Evolutionary conservation across 2,797 vertebrate genomes (phyloP).

Genomic region (Enteromius radiatus): DNA sequence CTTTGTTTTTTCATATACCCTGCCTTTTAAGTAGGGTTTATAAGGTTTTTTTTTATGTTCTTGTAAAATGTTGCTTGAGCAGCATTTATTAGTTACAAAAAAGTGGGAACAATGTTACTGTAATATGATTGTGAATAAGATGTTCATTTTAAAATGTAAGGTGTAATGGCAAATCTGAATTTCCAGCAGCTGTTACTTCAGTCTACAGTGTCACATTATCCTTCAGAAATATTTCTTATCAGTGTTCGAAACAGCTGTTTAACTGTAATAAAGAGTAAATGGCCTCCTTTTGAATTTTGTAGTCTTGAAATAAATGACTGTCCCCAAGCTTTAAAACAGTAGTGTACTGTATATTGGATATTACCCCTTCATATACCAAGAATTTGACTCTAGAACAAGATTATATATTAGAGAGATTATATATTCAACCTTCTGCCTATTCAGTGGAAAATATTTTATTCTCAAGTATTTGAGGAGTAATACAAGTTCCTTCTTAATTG

Average conservation of each 20-base stretch:
- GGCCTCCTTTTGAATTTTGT: background rate
- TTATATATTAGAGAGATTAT: slow-evolving; percentile 56
- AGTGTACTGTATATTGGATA: slow-evolving; percentile 75
- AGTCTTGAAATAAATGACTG: background rate
- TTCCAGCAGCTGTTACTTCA: background rate
- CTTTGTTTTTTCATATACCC: slow-evolving; percentile 63
- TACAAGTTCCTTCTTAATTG: slow-evolving; percentile 61
- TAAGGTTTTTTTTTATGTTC: background rate
- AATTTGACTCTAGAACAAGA: slow-evolving; percentile 36
- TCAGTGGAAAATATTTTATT: slow-evolving; percentile 66
- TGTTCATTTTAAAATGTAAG: background rate
- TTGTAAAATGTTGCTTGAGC: background rate
- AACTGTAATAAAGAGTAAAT: background rate
- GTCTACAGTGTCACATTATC: background rate
- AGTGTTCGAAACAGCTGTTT: background rate
- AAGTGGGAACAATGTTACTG: background rate
- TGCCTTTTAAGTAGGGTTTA: background rate
- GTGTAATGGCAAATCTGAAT: background rate
- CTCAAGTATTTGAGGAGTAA: slow-evolving; percentile 63
- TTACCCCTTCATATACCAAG: slow-evolving; percentile 80
- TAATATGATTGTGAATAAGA: background rate
- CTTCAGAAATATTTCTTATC: background rate
- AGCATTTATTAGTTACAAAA: background rate
- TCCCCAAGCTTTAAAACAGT: background rate
- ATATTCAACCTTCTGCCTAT: slow-evolving; percentile 73